These are phyloP conservation scores for Melikaiella ostensackeni DNA, from an alignment of 2,888 invertebrate species.

Conservation along the genomic window DNA sequence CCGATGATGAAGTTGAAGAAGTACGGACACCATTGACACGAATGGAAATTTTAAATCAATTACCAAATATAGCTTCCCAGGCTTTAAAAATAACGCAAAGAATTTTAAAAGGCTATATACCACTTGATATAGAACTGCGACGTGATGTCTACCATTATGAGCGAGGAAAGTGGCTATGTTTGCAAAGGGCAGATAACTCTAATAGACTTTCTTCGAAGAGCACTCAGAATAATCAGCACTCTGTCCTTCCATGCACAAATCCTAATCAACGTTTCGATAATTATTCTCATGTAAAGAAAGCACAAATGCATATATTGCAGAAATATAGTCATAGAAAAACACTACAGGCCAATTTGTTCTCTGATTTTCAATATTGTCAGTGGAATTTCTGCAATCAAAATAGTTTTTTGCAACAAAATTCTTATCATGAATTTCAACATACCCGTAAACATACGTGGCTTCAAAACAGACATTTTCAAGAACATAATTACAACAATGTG, in stretches of 20 bases:
- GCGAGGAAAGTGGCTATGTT: conserved; percentile 52
- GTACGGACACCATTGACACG: conserved; percentile 66
- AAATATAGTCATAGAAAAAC: neutral
- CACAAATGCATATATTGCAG: neutral
- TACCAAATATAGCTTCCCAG: conserved; percentile 68
- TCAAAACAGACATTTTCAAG: neutral
- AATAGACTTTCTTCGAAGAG: neutral
- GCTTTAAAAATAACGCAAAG: conserved; percentile 56
- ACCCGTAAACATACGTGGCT: conserved; percentile 51
- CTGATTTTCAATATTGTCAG: conserved; percentile 38
- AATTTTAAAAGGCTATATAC: conserved; percentile 66
- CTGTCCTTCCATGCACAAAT: neutral
- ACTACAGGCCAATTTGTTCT: conserved; percentile 41
- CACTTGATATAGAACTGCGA: conserved; percentile 64
- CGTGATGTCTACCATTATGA: conserved; percentile 65
- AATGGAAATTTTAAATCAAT: conserved; percentile 70
- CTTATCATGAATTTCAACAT: conserved; percentile 41
- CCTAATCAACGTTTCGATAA: neutral
- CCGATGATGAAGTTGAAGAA: conserved; percentile 74
- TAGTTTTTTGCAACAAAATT: conserved; percentile 55
- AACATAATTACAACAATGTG: conserved; percentile 39
- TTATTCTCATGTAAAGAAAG: neutral
- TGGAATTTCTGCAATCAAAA: conserved; percentile 47
- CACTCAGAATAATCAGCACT: neutral
- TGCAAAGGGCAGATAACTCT: conserved; percentile 52